Conservation (phyloP, 2,888 invertebrate species). For the Diplolepis rosae region DNA sequence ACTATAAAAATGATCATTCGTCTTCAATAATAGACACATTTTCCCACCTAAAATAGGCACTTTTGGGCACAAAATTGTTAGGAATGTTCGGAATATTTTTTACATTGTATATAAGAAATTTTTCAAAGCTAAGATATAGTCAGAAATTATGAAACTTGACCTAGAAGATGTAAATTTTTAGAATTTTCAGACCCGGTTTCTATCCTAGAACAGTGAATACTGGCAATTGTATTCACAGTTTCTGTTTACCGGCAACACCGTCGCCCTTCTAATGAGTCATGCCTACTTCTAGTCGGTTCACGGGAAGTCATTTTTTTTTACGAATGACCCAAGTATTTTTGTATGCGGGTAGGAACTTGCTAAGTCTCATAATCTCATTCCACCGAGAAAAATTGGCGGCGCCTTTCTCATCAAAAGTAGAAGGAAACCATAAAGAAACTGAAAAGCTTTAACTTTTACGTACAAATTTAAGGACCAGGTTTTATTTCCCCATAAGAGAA, state of each 20-base stretch:
- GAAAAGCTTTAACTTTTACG: background rate
- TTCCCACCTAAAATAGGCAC: too few relatives aligned
- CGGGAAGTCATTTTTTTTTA: constrained; percentile 32
- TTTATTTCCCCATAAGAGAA: background rate
- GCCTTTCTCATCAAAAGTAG: background rate
- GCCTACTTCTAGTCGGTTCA: constrained; percentile 44
- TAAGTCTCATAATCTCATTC: background rate
- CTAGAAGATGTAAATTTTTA: background rate
- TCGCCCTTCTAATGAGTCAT: constrained; percentile 49
- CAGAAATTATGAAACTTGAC: too few relatives aligned
- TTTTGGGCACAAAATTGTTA: too few relatives aligned
- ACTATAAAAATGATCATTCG: too few relatives aligned
- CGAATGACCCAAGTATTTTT: constrained; percentile 21
- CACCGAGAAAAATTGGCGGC: background rate
- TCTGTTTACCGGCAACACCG: constrained; percentile 35
- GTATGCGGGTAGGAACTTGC: constrained; percentile 2
- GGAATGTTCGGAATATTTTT: too few relatives aligned
- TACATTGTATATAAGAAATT: too few relatives aligned
- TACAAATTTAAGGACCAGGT: background rate
- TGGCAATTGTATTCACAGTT: constrained; percentile 39
- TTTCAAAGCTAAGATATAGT: too few relatives aligned
- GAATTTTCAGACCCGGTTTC: constrained; percentile 9
- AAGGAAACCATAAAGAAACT: background rate
- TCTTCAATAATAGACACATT: too few relatives aligned
- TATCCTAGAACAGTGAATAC: constrained; percentile 31